Percentiles rank a stretch among this genome's conserved stretches.
These are phyloP conservation scores for Corapipo altera DNA, from an alignment of 2,113 vertebrate genomes.

Conservation along the genomic window DNA sequence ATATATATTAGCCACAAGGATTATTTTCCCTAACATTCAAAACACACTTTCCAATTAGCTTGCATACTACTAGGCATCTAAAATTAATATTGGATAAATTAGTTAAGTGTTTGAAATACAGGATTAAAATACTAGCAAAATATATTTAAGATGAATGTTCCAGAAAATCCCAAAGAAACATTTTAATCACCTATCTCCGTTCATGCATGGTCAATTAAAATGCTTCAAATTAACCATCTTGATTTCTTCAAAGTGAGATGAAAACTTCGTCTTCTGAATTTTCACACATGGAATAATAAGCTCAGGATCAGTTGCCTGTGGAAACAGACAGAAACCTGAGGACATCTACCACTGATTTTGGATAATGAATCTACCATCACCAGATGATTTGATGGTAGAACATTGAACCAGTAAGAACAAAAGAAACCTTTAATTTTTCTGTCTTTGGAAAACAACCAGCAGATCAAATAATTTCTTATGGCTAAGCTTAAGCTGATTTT, in stretches of 20 bases:
- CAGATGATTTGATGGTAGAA: background rate
- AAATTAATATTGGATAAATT: background rate
- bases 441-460: background rate
- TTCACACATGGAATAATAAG: constrained; percentile 7
- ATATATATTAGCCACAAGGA: background rate
- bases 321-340: background rate
- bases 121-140: background rate
- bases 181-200: constrained; percentile 19
- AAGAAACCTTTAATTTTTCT: background rate
- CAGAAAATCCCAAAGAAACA: constrained; percentile 19
- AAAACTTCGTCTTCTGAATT: constrained; percentile 9
- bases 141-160: background rate
- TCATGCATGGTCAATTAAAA: constrained; percentile 37
- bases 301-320: background rate
- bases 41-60: background rate
- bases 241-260: background rate
- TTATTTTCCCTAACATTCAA: background rate
- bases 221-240: background rate
- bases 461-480: background rate
- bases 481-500: background rate
- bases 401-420: background rate
- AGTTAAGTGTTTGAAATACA: background rate
- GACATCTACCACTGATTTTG: background rate
- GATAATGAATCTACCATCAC: constrained; percentile 16
- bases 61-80: background rate